Evolutionary conservation across 2,797 vertebrate genomes (phyloP), one percentile per base, ranked within the genome.

Genomic region (Arnoldichthys spilopterus): DNA sequence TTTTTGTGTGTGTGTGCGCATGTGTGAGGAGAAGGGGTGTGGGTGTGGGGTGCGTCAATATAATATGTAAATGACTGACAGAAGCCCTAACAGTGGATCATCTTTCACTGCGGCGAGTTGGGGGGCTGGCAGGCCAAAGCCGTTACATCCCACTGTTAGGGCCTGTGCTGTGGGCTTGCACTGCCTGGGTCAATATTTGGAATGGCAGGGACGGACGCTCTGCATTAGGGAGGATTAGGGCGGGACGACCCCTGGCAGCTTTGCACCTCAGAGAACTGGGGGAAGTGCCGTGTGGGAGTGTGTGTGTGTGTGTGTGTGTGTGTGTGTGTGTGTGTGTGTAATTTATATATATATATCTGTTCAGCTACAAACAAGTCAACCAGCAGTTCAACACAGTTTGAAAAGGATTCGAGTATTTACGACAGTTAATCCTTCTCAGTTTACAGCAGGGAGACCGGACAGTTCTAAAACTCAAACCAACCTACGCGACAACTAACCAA

Each of bases 101-200:
- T 86, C 82, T 93, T 93, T 91, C 90, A 87, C 87, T 85, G 82
- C 43, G 7, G 74, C 73, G 53, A 86, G 86, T 89, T 43, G 1
- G 72, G 56, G 74, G 68, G 78, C 58, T 67, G 77, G 74, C 69
- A 43, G 72, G 84, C 87, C 88, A 86, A 84, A 86, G 88, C 9
- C 82, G 84, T 88, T 82, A 82, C 76, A 87, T 87, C 77, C 87
- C 88, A 89, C 86, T 89, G 90, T 87, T 87, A 89, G 86, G 80
- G 73, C 85, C 82, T 85, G 80, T 73, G 76, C 80, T 78, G 66
- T 58, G 13, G 79, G 76, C 70, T 80, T 85, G 86, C 85, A 89
- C 88, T 90, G 87, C 86, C 86, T 93, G 82, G 90, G 92, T 94
- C 92, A 94, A 94, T 93, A 94, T 93, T 94, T 93, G 91, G 86